phyloP scores from a whole-genome alignment of 2,797 vertebrate species.

The Enteromius paludinosus region DNA sequence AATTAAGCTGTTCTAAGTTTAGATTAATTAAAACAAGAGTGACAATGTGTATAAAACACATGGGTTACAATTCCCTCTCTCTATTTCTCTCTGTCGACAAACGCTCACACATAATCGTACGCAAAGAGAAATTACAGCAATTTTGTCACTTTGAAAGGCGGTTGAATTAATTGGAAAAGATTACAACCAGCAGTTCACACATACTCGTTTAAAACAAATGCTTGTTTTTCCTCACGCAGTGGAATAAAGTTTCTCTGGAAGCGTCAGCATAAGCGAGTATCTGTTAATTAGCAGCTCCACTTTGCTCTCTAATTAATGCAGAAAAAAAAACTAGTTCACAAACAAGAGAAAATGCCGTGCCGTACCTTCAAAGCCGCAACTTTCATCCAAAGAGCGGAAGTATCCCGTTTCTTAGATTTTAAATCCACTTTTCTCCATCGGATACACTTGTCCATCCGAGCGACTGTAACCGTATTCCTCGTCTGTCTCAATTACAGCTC shows the following conservation, averaged over 20 bases:
- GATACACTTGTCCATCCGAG: constrained; percentile 49
- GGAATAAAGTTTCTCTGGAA: constrained; percentile 21
- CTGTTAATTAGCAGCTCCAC: neutral
- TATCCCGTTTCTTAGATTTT: constrained; percentile 24
- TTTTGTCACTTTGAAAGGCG: neutral
- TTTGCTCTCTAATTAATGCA: neutral
- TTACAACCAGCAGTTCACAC: neutral
- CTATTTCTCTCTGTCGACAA: constrained; percentile 13
- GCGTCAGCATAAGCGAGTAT: neutral
- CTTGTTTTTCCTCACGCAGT: neutral
- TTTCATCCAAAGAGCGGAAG: constrained; percentile 49
- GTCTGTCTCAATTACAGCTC: constrained; percentile 8
- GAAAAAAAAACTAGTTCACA: constrained; percentile 11
- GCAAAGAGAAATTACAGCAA: neutral
- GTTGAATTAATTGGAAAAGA: constrained; percentile 5
- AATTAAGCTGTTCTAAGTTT: neutral
- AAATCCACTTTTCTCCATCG: constrained; percentile 48
- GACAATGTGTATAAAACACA: neutral
- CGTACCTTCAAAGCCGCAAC: constrained; percentile 59
- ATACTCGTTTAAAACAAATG: neutral
- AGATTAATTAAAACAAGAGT: neutral
- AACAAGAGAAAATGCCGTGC: neutral
- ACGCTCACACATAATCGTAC: neutral
- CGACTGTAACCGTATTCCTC: constrained; percentile 28
- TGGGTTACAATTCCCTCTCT: neutral